Base-by-base conservation (phyloP, 2,797 vertebrate species). In the Dicrostonyx torquatus region DNA sequence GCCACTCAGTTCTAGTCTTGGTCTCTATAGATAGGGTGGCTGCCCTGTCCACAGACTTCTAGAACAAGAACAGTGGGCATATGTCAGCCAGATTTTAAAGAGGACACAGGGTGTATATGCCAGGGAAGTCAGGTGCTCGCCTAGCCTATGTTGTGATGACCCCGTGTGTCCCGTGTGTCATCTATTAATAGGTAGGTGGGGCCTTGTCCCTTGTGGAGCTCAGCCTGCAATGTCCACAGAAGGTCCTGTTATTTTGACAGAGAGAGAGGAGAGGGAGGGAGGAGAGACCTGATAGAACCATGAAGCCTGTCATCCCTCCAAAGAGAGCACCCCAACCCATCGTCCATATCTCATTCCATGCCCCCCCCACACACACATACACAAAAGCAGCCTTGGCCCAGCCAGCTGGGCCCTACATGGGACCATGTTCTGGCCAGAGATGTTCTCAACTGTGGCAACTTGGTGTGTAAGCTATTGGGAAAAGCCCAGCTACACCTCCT, bases 371-470 rank as follows among this genome's bases (percentile, higher is more conserved):
- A 8, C 60, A 29, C 60, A 29, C 60, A 64, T 26, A 64, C 62
- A 13, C 66, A 64, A 55, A n/a, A 18, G 24, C 40, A 2, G 24
- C n/a, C 45, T 17, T n/a, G 26, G 11, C n/a, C 22, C 55, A n/a
- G 14, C 7, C 64, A 2, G 0, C 31, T 2, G 8, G 15, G 82
- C 60, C 50, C 83, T 40, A 22, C 6, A 17, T 29, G 43, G 87
- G 73, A 26, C 29, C 34, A 15, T 24, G 45, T 24, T 90, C 89
- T 43, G n/a, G 50, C n/a, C 84, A 87, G 68, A 58, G 68, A 43
- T 40, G 17, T n/a, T 5, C 87, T 90, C 87, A 60, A 92, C 89
- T 90, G 66, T 75, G 66, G 37, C 73, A 18, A 60, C 45, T 45
- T 22, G 2, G 24, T 7, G 0, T 43, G 10, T n/a, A 45, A 66